These are phyloP conservation scores for Tokudaia tokunoshimensis DNA, from an alignment of 2,797 vertebrate species.

Conservation along the genomic window DNA sequence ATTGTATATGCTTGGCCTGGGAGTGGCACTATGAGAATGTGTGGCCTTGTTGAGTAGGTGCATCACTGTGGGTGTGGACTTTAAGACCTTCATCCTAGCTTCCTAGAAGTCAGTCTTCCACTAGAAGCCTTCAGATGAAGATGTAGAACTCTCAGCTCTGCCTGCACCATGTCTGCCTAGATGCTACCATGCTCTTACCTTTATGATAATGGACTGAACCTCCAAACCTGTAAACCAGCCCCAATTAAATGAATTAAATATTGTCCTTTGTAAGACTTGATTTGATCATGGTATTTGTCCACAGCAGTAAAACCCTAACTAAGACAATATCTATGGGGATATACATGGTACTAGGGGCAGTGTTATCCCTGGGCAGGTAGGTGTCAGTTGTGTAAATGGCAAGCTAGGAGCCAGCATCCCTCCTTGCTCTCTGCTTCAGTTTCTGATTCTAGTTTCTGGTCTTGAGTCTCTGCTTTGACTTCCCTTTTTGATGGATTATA, in stretches of 20 bases:
- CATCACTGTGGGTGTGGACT: no score
- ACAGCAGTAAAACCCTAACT: no score
- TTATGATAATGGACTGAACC: neutral
- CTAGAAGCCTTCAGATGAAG: neutral
- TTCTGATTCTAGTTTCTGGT: neutral
- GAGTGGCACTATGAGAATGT: no score
- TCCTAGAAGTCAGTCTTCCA: neutral
- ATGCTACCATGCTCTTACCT: neutral
- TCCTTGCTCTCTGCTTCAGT: neutral
- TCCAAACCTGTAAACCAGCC: neutral
- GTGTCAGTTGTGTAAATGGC: neutral
- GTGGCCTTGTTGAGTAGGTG: no score
- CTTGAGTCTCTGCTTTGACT: neutral
- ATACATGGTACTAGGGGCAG: no score
- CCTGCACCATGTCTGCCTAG: no score
- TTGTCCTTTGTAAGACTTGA: neutral
- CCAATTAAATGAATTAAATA: neutral
- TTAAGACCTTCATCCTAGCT: no score
- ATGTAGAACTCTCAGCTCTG: neutral
- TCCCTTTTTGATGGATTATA: neutral
- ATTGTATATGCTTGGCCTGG: no score
- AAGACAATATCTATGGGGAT: neutral
- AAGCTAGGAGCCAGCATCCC: neutral
- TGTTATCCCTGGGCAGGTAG: neutral
- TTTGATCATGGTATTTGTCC: neutral